These are phyloP conservation scores for Macropus fuliginosus DNA, from an alignment of 2,797 vertebrate genomes.

Conservation along the genomic window DNA sequence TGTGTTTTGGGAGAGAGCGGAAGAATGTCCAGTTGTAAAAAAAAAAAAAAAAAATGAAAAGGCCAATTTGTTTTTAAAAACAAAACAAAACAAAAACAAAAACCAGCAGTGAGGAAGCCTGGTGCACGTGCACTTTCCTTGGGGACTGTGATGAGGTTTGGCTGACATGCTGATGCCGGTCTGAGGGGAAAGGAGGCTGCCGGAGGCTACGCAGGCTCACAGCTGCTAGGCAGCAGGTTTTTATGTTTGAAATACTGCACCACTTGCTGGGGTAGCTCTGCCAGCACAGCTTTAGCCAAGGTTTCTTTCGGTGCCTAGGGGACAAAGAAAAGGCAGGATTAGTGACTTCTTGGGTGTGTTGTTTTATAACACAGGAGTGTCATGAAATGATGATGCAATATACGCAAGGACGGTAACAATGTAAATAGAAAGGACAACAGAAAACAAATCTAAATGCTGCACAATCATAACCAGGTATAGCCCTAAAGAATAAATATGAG, in stretches of 20 bases:
- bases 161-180: constrained; percentile 86
- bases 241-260: constrained; percentile 98
- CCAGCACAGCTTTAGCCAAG: constrained; percentile 96
- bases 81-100: constrained; percentile 69
- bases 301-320: constrained; percentile 97
- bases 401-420: neutral
- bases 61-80: constrained; percentile 39
- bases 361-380: neutral
- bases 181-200: constrained; percentile 73
- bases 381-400: neutral
- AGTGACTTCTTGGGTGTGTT: neutral
- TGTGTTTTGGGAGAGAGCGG: constrained; percentile 66
- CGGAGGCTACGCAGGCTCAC: constrained; percentile 88
- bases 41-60: constrained; percentile 67
- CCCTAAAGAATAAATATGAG: neutral
- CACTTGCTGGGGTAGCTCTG: constrained; percentile 98
- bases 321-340: neutral
- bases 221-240: constrained; percentile 93
- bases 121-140: constrained; percentile 83
- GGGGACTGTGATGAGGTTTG: constrained; percentile 78
- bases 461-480: neutral
- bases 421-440: neutral
- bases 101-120: constrained; percentile 75
- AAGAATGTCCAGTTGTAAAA: constrained; percentile 70
- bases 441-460: neutral